Base-by-base conservation (phyloP, 2,888 invertebrate species). In the Panopea generosa region DNA sequence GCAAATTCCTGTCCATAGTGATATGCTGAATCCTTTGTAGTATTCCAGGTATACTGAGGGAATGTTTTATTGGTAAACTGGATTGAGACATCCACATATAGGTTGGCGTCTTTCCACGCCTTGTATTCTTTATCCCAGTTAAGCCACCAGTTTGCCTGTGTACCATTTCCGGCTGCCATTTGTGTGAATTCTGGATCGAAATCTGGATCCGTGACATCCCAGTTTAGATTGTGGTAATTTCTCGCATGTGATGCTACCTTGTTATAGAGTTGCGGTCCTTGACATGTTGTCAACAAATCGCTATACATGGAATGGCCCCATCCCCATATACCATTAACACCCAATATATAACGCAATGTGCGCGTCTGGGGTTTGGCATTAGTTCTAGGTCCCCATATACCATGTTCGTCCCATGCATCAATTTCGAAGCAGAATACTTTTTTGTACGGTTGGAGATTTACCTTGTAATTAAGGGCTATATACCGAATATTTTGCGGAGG, bases 301-400 rank as follows among this genome's bases (percentile, higher is more conserved):
- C 87, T 87, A 45, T 74, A 76, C 49, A 47, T 73, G 9, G 67
- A 74, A 43, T 82, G 76, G 20, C 86, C 86, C 87, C 87, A 87
- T 0, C 87, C 86, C 87, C 87, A 87, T 49, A 87, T 86, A 14
- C 86, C 87, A 61, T 87, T 87, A 7, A 87, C 84, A 0, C 87
- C 87, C 7, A 87, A 62, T 27, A 86, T 76, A 20, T 82, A 59
- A 26, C 82, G 38, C 9, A 87, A 33, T 18, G 69, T 79, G 20
- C 69, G 57, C 7, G 60, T 62, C 45, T 86, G 84, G 4, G 80
- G 77, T 45, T 53, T 67, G 3, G 81, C 57, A 2, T 20, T 4
- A 1, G 82, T 71, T 24, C 50, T 22, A 0, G 73, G 52, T 43
- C 86, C 86, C 80, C 82, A 86, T 2, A 61, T 40, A 0, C 77